These are phyloP conservation scores for Hymenopus coronatus DNA, from an alignment of 2,888 invertebrate species.

Conservation along the genomic window DNA sequence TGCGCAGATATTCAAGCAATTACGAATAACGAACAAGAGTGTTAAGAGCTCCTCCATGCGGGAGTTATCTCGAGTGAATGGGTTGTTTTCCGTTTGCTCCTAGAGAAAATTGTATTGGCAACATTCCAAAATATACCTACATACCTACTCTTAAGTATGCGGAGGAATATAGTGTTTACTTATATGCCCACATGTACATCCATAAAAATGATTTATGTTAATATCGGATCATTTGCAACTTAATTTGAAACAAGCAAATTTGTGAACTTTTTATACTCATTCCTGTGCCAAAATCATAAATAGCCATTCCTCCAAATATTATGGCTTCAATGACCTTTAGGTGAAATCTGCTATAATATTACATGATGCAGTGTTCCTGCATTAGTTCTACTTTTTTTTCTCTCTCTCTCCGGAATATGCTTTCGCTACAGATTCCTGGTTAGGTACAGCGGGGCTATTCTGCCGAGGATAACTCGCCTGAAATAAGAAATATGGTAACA, in stretches of 20 bases:
- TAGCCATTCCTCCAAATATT: not conserved
- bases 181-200: not conserved
- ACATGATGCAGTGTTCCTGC: too few species aligned
- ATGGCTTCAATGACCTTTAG: not conserved
- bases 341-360: not conserved
- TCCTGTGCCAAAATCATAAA: not conserved
- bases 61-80: not conserved
- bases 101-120: not conserved
- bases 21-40: not conserved
- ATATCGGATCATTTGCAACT: not conserved
- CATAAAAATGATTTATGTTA: not conserved
- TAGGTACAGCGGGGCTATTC: too few species aligned
- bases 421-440: too few species aligned
- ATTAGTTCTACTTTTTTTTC: too few species aligned
- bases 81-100: not conserved
- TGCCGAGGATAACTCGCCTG: too few species aligned
- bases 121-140: not conserved
- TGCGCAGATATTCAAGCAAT: not conserved
- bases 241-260: not conserved
- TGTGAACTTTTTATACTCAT: not conserved
- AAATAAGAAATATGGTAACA: too few species aligned
- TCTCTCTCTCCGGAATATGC: too few species aligned
- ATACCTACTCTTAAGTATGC: not conserved
- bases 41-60: too few species aligned
- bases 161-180: not conserved